Base-by-base conservation (phyloP, 1,140 invertebrate species). In the Tetragonula clypearis region DNA sequence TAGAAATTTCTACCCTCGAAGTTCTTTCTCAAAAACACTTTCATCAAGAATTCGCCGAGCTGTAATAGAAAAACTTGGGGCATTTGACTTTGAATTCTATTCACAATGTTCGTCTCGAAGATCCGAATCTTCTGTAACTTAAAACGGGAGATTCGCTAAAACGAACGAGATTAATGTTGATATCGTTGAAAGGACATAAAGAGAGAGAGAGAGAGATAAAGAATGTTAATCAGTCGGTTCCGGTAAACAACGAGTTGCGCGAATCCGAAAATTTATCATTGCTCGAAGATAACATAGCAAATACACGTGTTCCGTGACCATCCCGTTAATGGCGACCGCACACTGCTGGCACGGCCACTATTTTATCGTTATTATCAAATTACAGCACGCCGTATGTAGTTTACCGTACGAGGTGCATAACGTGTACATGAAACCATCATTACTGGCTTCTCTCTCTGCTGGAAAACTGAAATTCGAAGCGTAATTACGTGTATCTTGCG, bases 341-440 rank as follows among this genome's bases (percentile, higher is more conserved):
- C 17, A 49, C 41, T 53, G 9, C 82, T 6, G 12, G 17, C 23
- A 41, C 49, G 65, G 82, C 55, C 55, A 56, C 82, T 86, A 49
- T 78, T 84, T 84, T 86, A 88, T 86, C 87, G 80, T 88, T 83
- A 86, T 60, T 79, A 82, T 86, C 72, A 55, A 76, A 88, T 89
- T 76, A 79, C 62, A 19, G 41, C 11, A 60, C 55, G 66, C 58
- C 26, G 17, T 55, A 49, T 23, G 56, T 55, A 75, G 35, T 41
- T 69, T 79, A 60, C 74, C 62, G 35, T 35, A 74, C n/a, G 23
- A 15, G 19, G 30, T 5, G 53, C 78, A 77, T 80, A 56, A 87
- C 65, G 58, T 66, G 71, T 21, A 76, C 60, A 74, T 79, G 60
- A 79, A 79, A 83, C 49, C 58, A 56, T 75, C 41, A 69, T 87